Percentiles rank a stretch among this genome's conserved stretches.
Evolutionary conservation across 2,888 invertebrate species (phyloP).

Genomic region (Nemapogon koenigi): DNA sequence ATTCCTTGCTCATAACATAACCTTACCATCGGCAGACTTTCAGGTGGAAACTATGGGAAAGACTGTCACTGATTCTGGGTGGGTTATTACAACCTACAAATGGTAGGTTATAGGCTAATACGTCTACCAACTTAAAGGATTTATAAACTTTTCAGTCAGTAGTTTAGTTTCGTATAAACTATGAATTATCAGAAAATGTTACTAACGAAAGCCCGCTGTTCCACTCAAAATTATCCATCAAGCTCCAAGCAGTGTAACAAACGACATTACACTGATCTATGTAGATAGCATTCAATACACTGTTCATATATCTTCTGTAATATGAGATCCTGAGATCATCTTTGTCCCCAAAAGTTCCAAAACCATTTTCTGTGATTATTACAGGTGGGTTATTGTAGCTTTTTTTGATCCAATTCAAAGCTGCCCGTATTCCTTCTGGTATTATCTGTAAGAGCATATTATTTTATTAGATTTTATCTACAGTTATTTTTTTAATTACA

Average conservation of each 20-base stretch:
- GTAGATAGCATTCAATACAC: constrained; percentile 24
- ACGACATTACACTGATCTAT: constrained; percentile 33
- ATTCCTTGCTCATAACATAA: too few species aligned
- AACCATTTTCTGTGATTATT: constrained; percentile 68
- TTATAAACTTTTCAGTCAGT: constrained; percentile 10
- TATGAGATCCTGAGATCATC: constrained; percentile 45
- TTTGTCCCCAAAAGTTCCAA: constrained; percentile 42
- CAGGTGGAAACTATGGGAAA: too few species aligned
- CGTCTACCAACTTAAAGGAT: too few species aligned
- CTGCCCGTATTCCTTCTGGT: constrained; percentile 56
- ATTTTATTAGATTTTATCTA: too few species aligned
- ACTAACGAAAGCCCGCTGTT: constrained; percentile 24
- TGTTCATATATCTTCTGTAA: constrained; percentile 26
- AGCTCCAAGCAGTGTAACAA: constrained; percentile 39
- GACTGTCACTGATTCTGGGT: too few species aligned
- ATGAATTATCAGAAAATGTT: constrained; percentile 10
- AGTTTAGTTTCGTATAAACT: constrained; percentile 11
- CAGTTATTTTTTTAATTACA: too few species aligned
- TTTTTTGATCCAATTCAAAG: constrained; percentile 61
- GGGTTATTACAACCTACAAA: too few species aligned
- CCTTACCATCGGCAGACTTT: too few species aligned
- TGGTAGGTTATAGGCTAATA: too few species aligned
- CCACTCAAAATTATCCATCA: constrained; percentile 54
- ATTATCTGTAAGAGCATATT: constrained; percentile 24
- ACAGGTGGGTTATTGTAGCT: constrained; percentile 61